A percentile compares a stretch with the other conserved stretches of the same genome.
Evolutionary conservation across 2,888 invertebrate genomes (phyloP).

Genomic region (Elgonia sp.): DNA sequence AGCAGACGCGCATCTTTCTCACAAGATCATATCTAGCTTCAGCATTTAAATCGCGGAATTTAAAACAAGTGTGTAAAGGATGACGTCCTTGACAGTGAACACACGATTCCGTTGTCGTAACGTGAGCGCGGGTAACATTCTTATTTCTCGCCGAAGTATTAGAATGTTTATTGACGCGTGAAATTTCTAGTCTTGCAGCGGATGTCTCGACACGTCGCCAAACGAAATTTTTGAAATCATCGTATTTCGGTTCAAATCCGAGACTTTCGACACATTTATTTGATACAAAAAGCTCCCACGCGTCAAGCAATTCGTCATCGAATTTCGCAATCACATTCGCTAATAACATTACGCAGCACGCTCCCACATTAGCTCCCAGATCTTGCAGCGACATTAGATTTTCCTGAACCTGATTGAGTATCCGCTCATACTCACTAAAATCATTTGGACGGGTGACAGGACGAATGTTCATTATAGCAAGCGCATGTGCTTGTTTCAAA

Average conservation of each 20-base stretch:
- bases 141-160: not conserved
- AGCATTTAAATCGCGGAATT: not conserved
- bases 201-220: not conserved
- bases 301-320: no score
- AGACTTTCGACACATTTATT: no score
- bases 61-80: not conserved
- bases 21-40: not conserved
- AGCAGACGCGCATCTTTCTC: not conserved
- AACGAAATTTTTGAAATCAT: no score
- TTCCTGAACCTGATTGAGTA: not conserved
- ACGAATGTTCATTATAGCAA: not conserved
- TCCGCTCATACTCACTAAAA: not conserved
- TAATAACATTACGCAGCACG: not conserved
- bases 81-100: not conserved
- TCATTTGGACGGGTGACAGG: not conserved
- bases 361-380: not conserved
- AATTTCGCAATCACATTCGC: not conserved
- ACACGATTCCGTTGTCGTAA: not conserved
- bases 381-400: not conserved
- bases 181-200: not conserved
- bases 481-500: constrained; percentile 1
- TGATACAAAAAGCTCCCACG: not conserved
- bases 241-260: no score
- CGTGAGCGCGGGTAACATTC: not conserved
- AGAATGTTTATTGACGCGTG: not conserved